A percentile compares a stretch with the other conserved stretches of the same genome.
phyloP scores from a whole-genome alignment of 2,888 invertebrate species.

The Lasioglossum oenotherae region DNA sequence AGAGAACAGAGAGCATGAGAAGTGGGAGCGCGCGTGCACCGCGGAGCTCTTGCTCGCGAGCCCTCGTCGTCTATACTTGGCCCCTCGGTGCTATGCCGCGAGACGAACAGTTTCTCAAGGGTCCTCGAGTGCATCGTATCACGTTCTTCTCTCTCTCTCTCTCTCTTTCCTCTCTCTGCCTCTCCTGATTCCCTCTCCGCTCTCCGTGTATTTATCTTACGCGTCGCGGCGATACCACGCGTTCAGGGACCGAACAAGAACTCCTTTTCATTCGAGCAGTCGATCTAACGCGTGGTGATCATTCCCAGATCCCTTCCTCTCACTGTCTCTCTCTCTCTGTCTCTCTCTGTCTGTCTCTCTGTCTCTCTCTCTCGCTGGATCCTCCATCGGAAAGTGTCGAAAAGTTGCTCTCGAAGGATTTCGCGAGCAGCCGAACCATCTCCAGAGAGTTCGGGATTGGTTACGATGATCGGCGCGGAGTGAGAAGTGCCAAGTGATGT shows the following conservation, averaged over 20 bases:
- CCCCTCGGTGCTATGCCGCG: conserved; percentile 73
- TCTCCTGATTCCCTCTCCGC: conserved; percentile 26
- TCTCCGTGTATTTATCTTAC: conserved; percentile 52
- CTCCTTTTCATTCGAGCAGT: conserved; percentile 60
- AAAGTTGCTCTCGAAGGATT: not conserved
- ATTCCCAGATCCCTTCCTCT: not conserved
- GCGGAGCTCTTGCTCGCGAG: conserved; percentile 15
- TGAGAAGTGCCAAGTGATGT: conserved; percentile 72
- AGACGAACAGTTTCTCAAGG: conserved; percentile 80
- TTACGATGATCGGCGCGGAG: conserved; percentile 39
- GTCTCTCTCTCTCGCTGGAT: not conserved
- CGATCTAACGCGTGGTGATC: conserved; percentile 41
- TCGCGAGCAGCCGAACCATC: not conserved
- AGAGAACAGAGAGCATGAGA: not conserved
- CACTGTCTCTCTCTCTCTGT: not conserved
- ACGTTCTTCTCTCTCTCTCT: conserved; percentile 51
- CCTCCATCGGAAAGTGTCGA: not conserved
- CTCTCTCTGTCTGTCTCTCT: not conserved
- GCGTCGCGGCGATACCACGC: conserved; percentile 43
- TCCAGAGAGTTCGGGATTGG: not conserved
- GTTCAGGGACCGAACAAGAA: conserved; percentile 52
- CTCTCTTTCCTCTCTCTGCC: not conserved
- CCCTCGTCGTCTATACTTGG: conserved; percentile 81
- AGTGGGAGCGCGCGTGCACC: conserved; percentile 27
- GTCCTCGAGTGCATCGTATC: conserved; percentile 81